These are phyloP conservation scores for Drosophila novamexicana DNA, from an alignment of 1,140 invertebrate species.

Conservation along the genomic window DNA sequence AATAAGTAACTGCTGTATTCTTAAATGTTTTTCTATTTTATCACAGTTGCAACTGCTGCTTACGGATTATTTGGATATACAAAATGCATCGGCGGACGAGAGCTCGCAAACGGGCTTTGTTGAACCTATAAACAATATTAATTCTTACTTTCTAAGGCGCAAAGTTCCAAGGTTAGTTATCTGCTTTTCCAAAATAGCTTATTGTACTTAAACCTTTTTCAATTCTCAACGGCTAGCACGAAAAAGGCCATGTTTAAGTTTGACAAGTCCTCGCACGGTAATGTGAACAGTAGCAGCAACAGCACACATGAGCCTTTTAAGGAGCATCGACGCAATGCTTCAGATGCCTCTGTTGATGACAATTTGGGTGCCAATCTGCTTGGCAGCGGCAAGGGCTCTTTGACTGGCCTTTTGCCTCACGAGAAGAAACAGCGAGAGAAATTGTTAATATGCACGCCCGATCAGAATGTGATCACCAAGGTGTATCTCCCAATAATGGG, in stretches of 20 bases:
- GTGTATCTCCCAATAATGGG: constrained; percentile 90
- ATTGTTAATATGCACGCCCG: constrained; percentile 89
- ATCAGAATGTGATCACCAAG: constrained; percentile 90
- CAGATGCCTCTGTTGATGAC: constrained; percentile 80
- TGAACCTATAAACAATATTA: constrained; percentile 85
- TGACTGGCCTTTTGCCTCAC: constrained; percentile 57
- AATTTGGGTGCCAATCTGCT: constrained; percentile 57
- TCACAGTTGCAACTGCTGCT: constrained; percentile 91
- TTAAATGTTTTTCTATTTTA: neutral
- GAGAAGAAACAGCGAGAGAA: constrained; percentile 85
- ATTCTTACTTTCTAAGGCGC: constrained; percentile 85
- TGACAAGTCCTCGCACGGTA: constrained; percentile 90
- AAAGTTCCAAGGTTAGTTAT: constrained; percentile 86
- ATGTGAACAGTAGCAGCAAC: constrained; percentile 57
- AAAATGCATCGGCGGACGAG: constrained; percentile 87
- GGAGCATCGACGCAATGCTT: constrained; percentile 85
- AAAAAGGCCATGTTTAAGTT: constrained; percentile 89
- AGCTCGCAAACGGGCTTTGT: constrained; percentile 86
- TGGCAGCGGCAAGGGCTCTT: constrained; percentile 64
- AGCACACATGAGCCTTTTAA: constrained; percentile 86
- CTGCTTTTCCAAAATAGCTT: neutral
- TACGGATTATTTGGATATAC: constrained; percentile 93
- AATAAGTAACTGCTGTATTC: neutral
- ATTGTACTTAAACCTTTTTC: neutral
- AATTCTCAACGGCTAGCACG: constrained; percentile 46